These are phyloP conservation scores for Cryptocephalus primarius DNA, from an alignment of 2,888 invertebrate genomes.

Conservation along the genomic window DNA sequence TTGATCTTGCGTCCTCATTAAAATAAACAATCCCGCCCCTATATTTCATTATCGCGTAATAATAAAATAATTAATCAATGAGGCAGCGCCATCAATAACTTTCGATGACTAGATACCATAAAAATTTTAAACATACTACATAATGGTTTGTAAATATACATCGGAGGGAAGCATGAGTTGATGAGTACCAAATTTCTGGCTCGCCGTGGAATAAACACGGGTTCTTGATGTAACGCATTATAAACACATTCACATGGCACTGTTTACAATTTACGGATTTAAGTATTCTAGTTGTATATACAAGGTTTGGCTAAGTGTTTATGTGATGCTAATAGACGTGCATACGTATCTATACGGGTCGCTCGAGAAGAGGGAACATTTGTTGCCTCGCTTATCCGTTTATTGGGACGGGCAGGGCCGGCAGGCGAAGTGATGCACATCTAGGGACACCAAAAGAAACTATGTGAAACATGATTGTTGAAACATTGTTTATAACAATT, in stretches of 20 bases:
- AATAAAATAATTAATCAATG: conserved; percentile 2
- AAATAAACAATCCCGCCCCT: not conserved
- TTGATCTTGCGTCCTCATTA: no score
- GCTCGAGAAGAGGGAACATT: conserved; percentile 25
- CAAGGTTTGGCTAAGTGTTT: conserved; percentile 32
- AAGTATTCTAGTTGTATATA: conserved; percentile 35
- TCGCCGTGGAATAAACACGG: conserved; percentile 27
- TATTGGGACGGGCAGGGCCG: conserved; percentile 1
- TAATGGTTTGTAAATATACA: conserved; percentile 31
- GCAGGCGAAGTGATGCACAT: no score
- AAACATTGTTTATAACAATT: no score
- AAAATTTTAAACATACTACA: conserved; percentile 26
- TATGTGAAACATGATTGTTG: no score
- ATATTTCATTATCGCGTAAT: not conserved
- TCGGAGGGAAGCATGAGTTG: conserved; percentile 26
- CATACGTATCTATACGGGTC: conserved; percentile 22
- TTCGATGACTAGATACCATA: conserved; percentile 21
- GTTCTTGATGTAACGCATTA: conserved; percentile 28
- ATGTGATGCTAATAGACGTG: conserved; percentile 32
- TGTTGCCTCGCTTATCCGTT: conserved; percentile 6
- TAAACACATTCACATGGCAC: conserved; percentile 31
- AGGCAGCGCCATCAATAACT: not conserved
- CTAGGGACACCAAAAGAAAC: no score
- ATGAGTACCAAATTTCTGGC: conserved; percentile 34
- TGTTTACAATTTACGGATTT: conserved; percentile 33